Conservation (phyloP, 2,888 invertebrate species). For the Tupiocoris notatus region DNA sequence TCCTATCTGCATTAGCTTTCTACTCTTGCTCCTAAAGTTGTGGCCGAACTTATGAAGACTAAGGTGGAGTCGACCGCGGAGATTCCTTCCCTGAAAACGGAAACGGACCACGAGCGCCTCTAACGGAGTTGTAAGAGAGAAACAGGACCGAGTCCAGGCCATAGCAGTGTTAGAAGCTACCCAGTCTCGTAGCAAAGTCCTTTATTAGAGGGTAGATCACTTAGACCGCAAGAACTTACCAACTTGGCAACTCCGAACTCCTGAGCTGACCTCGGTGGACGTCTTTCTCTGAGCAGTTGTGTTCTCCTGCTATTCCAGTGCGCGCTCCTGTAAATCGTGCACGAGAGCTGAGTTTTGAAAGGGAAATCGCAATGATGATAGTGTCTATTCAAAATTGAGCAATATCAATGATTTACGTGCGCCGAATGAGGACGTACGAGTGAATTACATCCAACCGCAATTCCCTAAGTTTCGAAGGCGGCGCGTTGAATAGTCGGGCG, state of each 20-base stretch:
- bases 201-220: conserved; percentile 33
- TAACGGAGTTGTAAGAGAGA: neutral
- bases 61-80: neutral
- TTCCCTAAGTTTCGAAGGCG: too few species aligned
- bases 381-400: neutral
- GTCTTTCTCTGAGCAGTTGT: conserved; percentile 1
- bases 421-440: neutral
- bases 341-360: neutral
- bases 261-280: conserved; percentile 15
- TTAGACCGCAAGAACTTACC: conserved; percentile 31
- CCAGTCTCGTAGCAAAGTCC: conserved; percentile 12
- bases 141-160: neutral
- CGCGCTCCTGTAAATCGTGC: neutral
- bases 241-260: conserved; percentile 20
- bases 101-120: neutral
- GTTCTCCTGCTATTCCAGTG: neutral
- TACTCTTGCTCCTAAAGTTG: neutral
- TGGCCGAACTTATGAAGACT: neutral
- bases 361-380: neutral
- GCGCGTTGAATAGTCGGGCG: too few species aligned
- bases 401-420: neutral
- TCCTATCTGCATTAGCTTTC: too few species aligned
- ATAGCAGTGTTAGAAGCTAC: neutral
- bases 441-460: too few species aligned
- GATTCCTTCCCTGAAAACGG: neutral